These are phyloP conservation scores for Caenorhabditis sinica DNA, from an alignment of 2,888 invertebrate species.

Conservation along the genomic window DNA sequence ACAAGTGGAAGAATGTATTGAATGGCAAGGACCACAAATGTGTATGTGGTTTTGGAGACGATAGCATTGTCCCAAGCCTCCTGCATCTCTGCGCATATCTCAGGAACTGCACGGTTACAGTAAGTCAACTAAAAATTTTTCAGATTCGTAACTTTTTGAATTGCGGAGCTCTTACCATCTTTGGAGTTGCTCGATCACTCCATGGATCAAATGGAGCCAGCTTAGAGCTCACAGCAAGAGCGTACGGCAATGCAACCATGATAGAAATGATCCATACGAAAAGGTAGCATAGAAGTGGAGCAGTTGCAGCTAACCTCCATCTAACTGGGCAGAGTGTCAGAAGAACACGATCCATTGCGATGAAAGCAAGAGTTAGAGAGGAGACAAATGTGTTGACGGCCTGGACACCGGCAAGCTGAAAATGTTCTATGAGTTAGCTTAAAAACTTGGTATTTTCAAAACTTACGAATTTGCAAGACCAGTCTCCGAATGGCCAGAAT, in stretches of 20 bases:
- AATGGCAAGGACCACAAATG: slow-evolving; percentile 77
- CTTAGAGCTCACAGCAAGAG: slow-evolving; percentile 80
- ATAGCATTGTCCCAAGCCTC: slow-evolving; percentile 77
- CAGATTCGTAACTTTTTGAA: background rate
- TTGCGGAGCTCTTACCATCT: slow-evolving; percentile 54
- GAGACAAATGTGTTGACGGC: slow-evolving; percentile 83
- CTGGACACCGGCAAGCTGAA: slow-evolving; percentile 80
- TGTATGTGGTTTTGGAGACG: slow-evolving; percentile 78
- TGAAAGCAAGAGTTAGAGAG: slow-evolving; percentile 82
- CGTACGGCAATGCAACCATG: slow-evolving; percentile 81
- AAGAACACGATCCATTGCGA: slow-evolving; percentile 82
- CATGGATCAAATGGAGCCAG: slow-evolving; percentile 78
- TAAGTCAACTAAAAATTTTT: slow-evolving; percentile 48
- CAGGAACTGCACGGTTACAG: slow-evolving; percentile 58
- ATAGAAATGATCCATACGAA: slow-evolving; percentile 82
- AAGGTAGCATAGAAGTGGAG: slow-evolving; percentile 80
- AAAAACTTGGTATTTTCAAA: background rate
- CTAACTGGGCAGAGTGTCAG: slow-evolving; percentile 82
- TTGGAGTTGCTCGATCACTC: slow-evolving; percentile 68
- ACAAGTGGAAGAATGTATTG: slow-evolving; percentile 79
- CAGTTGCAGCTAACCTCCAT: slow-evolving; percentile 82
- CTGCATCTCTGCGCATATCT: slow-evolving; percentile 68
- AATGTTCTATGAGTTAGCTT: slow-evolving; percentile 45
- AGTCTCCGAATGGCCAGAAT: slow-evolving; percentile 82
- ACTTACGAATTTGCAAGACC: slow-evolving; percentile 80